Percentiles rank a stretch among this genome's conserved stretches.
Conservation (phyloP, 2,888 invertebrate species). For the Philaethria dido region DNA sequence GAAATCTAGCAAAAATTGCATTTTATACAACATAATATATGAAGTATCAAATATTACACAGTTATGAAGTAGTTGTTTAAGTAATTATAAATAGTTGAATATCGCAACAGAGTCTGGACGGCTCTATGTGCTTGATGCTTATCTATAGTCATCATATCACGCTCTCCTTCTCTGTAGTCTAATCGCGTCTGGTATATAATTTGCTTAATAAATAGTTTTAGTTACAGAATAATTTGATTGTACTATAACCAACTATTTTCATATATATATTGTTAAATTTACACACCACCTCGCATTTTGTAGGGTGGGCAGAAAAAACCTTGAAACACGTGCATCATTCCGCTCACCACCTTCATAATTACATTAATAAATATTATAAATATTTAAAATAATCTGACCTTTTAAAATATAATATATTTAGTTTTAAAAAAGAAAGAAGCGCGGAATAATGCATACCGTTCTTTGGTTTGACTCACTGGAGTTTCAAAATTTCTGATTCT, state of each 20-base stretch:
- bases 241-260: not conserved
- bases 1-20: conserved; percentile 9
- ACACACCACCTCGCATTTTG: not conserved
- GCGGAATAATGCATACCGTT: not conserved
- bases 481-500: not conserved
- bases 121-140: not conserved
- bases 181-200: too few relatives aligned
- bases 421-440: not conserved
- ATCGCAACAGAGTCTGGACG: not conserved
- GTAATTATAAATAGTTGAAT: not conserved
- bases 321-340: conserved; percentile 1
- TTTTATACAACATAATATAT: conserved; percentile 5
- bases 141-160: not conserved
- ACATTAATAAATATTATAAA: conserved; percentile 3
- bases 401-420: not conserved
- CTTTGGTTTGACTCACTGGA: not conserved
- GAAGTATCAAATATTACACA: not conserved
- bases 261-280: not conserved
- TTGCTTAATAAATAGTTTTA: not conserved
- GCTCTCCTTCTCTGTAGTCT: too few relatives aligned
- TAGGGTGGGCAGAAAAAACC: not conserved
- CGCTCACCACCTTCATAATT: conserved; percentile 3
- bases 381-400: not conserved
- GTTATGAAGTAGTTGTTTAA: not conserved
- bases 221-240: not conserved